Percentiles rank a stretch among this genome's conserved stretches.
These are phyloP conservation scores for Enteromius argenteus DNA, from an alignment of 2,797 vertebrate genomes.

Conservation along the genomic window DNA sequence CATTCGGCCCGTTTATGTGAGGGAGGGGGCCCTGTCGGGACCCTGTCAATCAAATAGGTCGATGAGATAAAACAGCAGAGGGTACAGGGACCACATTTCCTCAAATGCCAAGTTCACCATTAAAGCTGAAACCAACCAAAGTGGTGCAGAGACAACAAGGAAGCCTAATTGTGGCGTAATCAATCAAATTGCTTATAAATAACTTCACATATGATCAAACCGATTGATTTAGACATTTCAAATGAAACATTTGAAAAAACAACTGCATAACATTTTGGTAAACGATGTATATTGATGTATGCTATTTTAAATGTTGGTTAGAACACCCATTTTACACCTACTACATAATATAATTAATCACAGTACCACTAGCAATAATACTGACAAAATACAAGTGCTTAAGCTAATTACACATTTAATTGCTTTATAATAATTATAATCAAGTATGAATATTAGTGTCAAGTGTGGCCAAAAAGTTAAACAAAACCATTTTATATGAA, in stretches of 20 bases:
- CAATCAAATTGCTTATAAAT: background rate
- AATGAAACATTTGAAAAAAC: background rate
- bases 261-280: background rate
- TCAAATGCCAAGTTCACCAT: slow-evolving; percentile 84
- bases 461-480: background rate
- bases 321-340: background rate
- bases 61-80: slow-evolving; percentile 68
- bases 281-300: background rate
- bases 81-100: slow-evolving; percentile 66
- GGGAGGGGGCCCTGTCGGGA: slow-evolving; percentile 78
- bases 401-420: background rate
- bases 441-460: background rate
- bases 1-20: slow-evolving; percentile 73
- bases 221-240: slow-evolving; percentile 4
- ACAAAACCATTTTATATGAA: background rate
- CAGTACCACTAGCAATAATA: background rate
- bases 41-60: slow-evolving; percentile 82
- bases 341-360: background rate
- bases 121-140: slow-evolving; percentile 70
- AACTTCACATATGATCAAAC: background rate
- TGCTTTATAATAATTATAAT: slow-evolving; percentile 6
- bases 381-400: background rate
- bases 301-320: slow-evolving; percentile 3
- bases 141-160: background rate
- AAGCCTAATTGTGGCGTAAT: slow-evolving; percentile 16